These are phyloP conservation scores for Junonia oenone DNA, from an alignment of 2,888 invertebrate species.

Conservation along the genomic window DNA sequence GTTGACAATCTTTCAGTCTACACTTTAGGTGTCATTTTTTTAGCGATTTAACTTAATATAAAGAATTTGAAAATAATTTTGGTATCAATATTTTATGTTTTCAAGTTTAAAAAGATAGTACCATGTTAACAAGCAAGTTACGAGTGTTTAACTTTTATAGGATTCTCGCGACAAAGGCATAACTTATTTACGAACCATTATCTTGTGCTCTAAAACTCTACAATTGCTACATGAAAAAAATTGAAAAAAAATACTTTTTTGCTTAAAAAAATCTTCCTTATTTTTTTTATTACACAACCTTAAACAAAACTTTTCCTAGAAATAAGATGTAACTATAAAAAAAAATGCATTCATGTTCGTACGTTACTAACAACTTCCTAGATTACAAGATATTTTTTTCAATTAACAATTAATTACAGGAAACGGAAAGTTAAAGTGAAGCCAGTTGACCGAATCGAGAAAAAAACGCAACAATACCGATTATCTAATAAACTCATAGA, in stretches of 20 bases:
- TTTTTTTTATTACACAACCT: no score
- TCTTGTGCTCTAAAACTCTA: neutral
- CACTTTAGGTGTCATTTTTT: no score
- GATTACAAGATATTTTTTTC: constrained; percentile 6
- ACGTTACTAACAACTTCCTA: neutral
- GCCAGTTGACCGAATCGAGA: constrained; percentile 26
- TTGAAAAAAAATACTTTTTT: no score
- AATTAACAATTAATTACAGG: constrained; percentile 16
- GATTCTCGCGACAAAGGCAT: neutral
- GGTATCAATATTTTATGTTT: no score
- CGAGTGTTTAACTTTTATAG: neutral
- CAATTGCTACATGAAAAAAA: no score
- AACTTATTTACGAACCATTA: neutral
- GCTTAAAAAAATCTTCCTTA: no score
- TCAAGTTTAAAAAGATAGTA: neutral
- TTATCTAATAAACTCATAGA: constrained; percentile 20
- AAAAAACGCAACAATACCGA: constrained; percentile 16
- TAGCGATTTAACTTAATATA: no score
- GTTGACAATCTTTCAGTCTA: neutral
- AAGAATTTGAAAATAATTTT: no score
- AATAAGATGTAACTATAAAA: neutral
- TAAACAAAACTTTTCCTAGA: neutral
- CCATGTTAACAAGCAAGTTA: neutral
- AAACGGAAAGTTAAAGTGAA: constrained; percentile 27
- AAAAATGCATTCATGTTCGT: neutral